phyloP scores from a whole-genome alignment of 1,140 invertebrate genomes.

The Rhyacophila brunnea region DNA sequence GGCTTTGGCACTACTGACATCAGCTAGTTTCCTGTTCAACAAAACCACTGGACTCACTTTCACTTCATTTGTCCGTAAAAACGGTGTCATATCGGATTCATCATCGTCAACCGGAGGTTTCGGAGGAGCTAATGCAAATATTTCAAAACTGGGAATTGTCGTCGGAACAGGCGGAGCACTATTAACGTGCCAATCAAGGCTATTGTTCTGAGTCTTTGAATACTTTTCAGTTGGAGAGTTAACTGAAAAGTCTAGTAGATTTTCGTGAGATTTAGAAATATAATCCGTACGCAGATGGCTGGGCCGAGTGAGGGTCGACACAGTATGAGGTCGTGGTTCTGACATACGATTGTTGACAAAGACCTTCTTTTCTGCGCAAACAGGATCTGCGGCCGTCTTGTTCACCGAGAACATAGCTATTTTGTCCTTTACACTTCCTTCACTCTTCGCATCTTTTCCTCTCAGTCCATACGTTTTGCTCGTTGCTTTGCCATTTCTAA shows the following conservation, averaged over 20 bases:
- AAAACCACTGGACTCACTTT: conserved; percentile 23
- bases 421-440: conserved; percentile 79
- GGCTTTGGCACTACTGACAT: conserved; percentile 34
- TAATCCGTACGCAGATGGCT: not conserved
- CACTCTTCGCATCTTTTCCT: conserved; percentile 72
- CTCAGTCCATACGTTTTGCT: conserved; percentile 38
- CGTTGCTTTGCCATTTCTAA: conserved; percentile 5
- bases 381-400: conserved; percentile 43
- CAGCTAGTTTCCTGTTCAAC: conserved; percentile 11
- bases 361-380: not conserved
- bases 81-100: not conserved
- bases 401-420: conserved; percentile 81
- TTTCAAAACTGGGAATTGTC: not conserved
- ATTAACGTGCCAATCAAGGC: not conserved
- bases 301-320: not conserved
- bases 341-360: not conserved
- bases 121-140: too few relatives aligned
- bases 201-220: not conserved
- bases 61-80: not conserved
- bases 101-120: too few relatives aligned
- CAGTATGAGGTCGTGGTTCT: not conserved
- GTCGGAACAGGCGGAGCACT: not conserved
- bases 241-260: not conserved
- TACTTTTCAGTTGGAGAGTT: not conserved
- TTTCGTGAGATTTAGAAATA: conserved; percentile 1